Conservation (phyloP, 2,797 vertebrate genomes). For the Diplodus sargus region DNA sequence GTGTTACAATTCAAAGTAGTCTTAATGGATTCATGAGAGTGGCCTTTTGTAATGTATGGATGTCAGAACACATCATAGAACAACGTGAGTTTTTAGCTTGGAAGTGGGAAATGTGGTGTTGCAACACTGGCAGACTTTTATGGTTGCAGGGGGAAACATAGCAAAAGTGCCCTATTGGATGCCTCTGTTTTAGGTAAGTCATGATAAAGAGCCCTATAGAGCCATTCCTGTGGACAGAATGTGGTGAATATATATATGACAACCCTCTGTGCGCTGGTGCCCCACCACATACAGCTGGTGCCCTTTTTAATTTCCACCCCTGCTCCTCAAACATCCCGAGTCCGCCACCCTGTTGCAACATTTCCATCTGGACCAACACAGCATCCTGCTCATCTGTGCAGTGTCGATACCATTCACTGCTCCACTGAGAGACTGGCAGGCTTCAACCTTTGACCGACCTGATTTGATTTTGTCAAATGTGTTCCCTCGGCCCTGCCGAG, state of each 20-base stretch:
- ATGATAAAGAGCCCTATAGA: too few species aligned
- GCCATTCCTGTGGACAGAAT: too few species aligned
- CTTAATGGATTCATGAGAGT: constrained; percentile 46
- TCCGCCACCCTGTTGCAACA: neutral
- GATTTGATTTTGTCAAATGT: constrained; percentile 81
- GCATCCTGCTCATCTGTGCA: constrained; percentile 43
- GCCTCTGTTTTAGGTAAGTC: too few species aligned
- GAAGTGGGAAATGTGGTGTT: neutral
- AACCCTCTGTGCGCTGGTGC: too few species aligned
- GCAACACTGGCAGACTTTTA: neutral
- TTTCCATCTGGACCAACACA: constrained; percentile 24
- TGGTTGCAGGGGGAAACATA: too few species aligned
- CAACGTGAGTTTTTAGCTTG: neutral
- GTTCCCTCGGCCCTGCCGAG: constrained; percentile 63
- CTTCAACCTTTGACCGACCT: constrained; percentile 78
- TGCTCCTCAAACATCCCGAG: too few species aligned
- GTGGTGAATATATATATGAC: too few species aligned
- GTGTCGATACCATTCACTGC: constrained; percentile 51
- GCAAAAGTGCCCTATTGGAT: too few species aligned
- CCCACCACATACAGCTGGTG: too few species aligned
- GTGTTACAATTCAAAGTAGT: constrained; percentile 43
- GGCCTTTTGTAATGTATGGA: constrained; percentile 29
- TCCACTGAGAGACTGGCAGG: constrained; percentile 47
- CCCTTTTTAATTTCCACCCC: too few species aligned
- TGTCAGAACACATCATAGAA: constrained; percentile 9